These are phyloP conservation scores for Chiloscyllium plagiosum DNA, from an alignment of 2,113 vertebrate genomes.

Conservation along the genomic window DNA sequence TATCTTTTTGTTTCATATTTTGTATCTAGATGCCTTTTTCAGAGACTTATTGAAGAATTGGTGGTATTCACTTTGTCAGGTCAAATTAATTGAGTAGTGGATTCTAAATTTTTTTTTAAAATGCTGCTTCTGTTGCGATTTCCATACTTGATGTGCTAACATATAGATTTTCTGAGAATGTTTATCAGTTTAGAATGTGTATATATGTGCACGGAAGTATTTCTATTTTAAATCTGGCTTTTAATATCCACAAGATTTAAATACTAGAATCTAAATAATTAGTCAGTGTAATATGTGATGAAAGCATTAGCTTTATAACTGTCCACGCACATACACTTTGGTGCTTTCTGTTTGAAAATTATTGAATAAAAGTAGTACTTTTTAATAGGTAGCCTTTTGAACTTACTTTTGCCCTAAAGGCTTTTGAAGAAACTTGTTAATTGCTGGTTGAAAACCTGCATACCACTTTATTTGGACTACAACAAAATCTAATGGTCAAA, in stretches of 20 bases:
- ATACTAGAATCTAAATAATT: background rate
- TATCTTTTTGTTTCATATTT: slow-evolving; percentile 36
- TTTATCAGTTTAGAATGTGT: background rate
- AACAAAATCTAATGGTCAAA: background rate
- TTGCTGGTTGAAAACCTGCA: background rate
- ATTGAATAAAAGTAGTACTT: background rate
- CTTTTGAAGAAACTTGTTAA: background rate
- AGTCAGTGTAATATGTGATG: background rate
- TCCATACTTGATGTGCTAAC: background rate
- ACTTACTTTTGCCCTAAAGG: background rate
- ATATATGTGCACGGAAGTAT: background rate
- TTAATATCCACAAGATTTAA: background rate
- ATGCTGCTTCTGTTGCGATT: background rate
- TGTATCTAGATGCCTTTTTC: background rate
- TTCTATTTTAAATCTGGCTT: background rate
- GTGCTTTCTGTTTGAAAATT: background rate
- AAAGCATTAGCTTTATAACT: too few species aligned
- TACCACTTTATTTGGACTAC: background rate
- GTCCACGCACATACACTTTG: background rate
- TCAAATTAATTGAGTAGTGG: background rate
- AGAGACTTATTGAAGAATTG: background rate
- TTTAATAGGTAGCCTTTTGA: background rate
- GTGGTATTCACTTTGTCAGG: background rate
- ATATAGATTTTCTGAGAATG: background rate
- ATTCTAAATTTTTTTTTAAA: background rate